These are phyloP conservation scores for Pasiphila rectangulata DNA, from an alignment of 2,888 invertebrate species.

Conservation along the genomic window DNA sequence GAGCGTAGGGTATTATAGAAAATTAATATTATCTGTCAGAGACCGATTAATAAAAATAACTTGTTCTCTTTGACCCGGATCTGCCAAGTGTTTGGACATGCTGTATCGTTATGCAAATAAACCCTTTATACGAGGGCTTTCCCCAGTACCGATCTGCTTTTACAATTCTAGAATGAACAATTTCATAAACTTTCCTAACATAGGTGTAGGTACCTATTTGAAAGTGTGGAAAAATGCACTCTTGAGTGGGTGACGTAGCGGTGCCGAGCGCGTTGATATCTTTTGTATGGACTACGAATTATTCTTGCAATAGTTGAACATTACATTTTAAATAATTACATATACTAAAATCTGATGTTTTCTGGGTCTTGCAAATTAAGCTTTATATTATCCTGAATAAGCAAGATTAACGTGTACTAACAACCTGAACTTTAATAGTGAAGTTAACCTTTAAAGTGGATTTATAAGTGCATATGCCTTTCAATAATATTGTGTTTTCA, in stretches of 20 bases:
- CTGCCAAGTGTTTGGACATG: slow-evolving; percentile 47
- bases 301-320: no score
- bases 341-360: no score
- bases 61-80: slow-evolving; percentile 71
- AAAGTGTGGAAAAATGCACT: not conserved
- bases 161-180: not conserved
- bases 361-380: no score
- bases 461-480: no score
- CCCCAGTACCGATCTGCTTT: not conserved
- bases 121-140: slow-evolving; percentile 11
- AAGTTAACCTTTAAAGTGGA: no score
- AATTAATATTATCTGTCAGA: slow-evolving; percentile 40
- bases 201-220: not conserved
- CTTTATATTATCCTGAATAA: no score
- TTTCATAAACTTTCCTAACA: no score
- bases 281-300: slow-evolving; percentile 44
- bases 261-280: slow-evolving; percentile 64
- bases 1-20: slow-evolving; percentile 26
- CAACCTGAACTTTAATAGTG: no score
- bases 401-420: no score
- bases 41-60: slow-evolving; percentile 51
- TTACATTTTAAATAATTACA: no score
- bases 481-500: no score
- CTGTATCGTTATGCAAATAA: slow-evolving; percentile 7
- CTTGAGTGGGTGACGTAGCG: not conserved